Percentiles rank a stretch among this genome's conserved stretches.
Conservation (phyloP, 2,888 invertebrate genomes). For the Cosmia trapezina region DNA sequence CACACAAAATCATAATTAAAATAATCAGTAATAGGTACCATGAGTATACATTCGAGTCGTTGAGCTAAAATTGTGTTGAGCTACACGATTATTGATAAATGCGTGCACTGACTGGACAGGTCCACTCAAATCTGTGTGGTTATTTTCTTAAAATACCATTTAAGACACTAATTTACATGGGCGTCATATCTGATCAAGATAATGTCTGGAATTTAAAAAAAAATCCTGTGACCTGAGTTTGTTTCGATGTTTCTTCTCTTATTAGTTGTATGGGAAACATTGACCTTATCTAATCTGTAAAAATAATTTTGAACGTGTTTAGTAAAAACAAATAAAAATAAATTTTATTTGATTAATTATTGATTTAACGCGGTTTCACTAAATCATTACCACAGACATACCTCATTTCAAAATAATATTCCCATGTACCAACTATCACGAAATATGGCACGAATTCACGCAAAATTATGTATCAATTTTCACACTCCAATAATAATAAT, state of each 20-base stretch:
- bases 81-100: background rate
- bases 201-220: background rate
- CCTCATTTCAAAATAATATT: constrained; percentile 4
- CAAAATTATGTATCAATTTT: constrained; percentile 43
- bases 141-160: background rate
- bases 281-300: too few relatives aligned
- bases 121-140: background rate
- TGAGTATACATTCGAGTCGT: background rate
- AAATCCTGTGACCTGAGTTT: too few relatives aligned
- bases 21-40: too few relatives aligned
- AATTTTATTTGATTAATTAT: background rate
- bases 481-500: constrained; percentile 42
- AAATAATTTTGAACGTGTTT: too few relatives aligned
- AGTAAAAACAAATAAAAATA: background rate
- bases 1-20: too few relatives aligned
- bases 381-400: background rate
- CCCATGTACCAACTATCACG: background rate
- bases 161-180: background rate
- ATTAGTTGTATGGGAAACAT: too few relatives aligned
- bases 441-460: constrained; percentile 1
- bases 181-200: background rate
- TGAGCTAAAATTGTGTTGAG: background rate
- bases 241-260: too few relatives aligned
- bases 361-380: background rate
- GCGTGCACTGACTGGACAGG: background rate